Base-by-base conservation (phyloP, 2,113 vertebrate genomes). In the Centropus bengalensis region DNA sequence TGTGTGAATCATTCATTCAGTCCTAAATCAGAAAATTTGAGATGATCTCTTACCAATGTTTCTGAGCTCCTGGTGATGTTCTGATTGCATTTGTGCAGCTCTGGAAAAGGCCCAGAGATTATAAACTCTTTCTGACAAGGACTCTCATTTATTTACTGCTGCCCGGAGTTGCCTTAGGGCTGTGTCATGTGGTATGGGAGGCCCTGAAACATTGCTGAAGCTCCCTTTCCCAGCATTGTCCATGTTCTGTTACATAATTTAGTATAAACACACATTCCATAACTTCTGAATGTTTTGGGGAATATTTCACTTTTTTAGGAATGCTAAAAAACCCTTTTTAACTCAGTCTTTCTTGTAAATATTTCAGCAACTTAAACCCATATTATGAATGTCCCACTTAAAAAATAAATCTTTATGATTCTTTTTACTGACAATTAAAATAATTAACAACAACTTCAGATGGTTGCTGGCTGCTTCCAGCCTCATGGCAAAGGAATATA, bases 101-200 rank as follows among this genome's bases (percentile, higher is more conserved):
- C 85, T 89, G 64, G 75, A 88, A 79, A 91, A 86, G 76, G n/a
- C 21, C n/a, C 36, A 63, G 59, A 56, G 63, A 86, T 86, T 71
- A 90, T 68, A 96, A 96, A 96, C 73, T 93, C 73, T 91, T 92
- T 93, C 82, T 96, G 94, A 96, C 91, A 95, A 92, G 89, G 80
- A 44, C 26, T 92, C 55, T 94, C 82, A 96, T 94, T 94, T 94
- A 89, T 95, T 92, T 94, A 80, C 89, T 83, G 79, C 93, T 92
- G 73, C 75, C 68, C 12, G 4, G 59, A 95, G 85, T 95, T 94
- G 94, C 96, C 95, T 91, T 55, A 91, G 82, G 95, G 93, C 89
- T 89, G 16, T 47, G 66, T 52, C 91, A 95, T 23, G 5, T 94
- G 94, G 47, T 80, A 21, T 47, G 71, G 55, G 68, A 94, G 71